phyloP scores from a whole-genome alignment of 2,797 vertebrate species.

The Pseudochirops cupreus region DNA sequence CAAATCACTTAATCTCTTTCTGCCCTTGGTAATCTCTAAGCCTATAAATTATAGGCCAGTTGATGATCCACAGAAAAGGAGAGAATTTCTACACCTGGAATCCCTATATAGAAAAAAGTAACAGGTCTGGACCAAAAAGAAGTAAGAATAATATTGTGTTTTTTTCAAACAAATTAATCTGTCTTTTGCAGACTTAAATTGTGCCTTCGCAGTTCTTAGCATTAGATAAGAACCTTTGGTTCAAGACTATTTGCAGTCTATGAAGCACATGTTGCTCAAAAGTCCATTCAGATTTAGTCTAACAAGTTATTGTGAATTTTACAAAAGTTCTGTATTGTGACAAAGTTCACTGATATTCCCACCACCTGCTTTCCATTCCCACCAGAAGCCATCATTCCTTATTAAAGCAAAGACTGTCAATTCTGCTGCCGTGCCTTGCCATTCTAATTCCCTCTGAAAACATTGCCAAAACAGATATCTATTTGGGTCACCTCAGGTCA shows the following conservation, averaged over 20 bases:
- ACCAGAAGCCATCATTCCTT: slow-evolving; percentile 77
- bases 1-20: not conserved
- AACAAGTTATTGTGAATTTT: slow-evolving; percentile 65
- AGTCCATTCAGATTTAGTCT: slow-evolving; percentile 49
- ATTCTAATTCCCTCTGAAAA: slow-evolving; percentile 45
- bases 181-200: accelerated
- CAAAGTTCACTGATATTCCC: slow-evolving; percentile 69
- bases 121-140: not conserved
- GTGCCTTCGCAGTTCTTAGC: too few relatives aligned
- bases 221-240: not conserved
- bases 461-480: slow-evolving; percentile 67
- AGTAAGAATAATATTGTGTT: not conserved
- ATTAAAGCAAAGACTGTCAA: slow-evolving; percentile 69
- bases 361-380: slow-evolving; percentile 70
- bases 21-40: not conserved
- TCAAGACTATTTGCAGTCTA: not conserved
- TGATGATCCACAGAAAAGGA: not conserved
- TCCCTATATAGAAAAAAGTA: not conserved
- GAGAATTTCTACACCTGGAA: not conserved
- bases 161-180: not conserved
- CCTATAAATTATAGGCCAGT: not conserved
- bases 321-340: slow-evolving; percentile 66
- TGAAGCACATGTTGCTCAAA: slow-evolving; percentile 14
- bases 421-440: not conserved
- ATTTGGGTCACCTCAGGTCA: slow-evolving; percentile 70